Percentiles rank a stretch among this genome's conserved stretches.
phyloP scores from a whole-genome alignment of 2,113 vertebrate genomes.

The Callopanchax toddi region DNA sequence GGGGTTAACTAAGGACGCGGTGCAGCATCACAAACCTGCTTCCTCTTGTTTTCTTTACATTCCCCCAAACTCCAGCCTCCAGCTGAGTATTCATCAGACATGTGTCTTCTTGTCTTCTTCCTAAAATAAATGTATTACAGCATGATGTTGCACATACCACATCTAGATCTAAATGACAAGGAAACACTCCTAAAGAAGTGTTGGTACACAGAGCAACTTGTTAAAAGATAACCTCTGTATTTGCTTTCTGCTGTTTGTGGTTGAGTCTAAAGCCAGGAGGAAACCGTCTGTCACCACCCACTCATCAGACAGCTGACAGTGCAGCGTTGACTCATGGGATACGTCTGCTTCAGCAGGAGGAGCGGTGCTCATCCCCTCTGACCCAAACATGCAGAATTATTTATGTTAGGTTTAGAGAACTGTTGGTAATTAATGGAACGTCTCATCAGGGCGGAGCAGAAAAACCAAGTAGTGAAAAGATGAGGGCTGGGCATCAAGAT shows the following conservation, averaged over 20 bases:
- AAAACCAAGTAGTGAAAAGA: no score
- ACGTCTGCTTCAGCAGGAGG: background rate
- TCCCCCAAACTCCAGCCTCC: background rate
- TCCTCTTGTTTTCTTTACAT: no score
- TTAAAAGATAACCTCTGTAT: background rate
- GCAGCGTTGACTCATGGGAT: background rate
- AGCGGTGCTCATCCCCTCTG: background rate
- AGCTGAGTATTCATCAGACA: background rate
- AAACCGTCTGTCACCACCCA: constrained; percentile 11
- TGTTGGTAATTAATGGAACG: no score
- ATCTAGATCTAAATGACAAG: background rate
- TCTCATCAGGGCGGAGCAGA: no score
- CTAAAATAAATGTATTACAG: background rate
- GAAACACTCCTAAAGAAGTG: background rate
- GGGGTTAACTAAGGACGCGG: background rate
- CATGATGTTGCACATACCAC: background rate
- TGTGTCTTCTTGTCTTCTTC: background rate
- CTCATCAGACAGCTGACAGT: background rate
- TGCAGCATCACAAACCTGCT: background rate
- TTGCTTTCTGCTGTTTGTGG: background rate
- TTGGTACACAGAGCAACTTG: no score
- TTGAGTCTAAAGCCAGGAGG: background rate
- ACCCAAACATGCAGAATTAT: background rate
- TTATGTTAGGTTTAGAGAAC: background rate
- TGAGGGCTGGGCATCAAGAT: no score